phyloP scores from a whole-genome alignment of 2,113 vertebrate genomes.

The Tupaia tana region DNA sequence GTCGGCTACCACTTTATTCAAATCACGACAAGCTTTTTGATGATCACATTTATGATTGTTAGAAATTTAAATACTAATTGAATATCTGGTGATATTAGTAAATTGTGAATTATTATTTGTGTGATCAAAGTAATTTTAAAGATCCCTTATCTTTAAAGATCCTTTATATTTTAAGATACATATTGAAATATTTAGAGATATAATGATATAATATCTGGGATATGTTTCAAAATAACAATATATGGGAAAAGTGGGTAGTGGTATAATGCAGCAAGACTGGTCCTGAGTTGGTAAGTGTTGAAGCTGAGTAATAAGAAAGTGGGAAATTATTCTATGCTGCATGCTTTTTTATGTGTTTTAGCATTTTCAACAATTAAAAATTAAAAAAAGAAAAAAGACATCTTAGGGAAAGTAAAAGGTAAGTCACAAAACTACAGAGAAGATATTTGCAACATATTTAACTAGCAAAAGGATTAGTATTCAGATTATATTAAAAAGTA shows the following conservation, averaged over 20 bases:
- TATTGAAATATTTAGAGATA: background rate
- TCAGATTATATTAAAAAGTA: background rate
- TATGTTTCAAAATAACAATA: constrained; percentile 15
- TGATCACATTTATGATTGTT: background rate
- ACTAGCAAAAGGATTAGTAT: background rate
- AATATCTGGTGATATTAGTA: background rate
- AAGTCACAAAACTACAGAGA: background rate
- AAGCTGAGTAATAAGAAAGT: background rate
- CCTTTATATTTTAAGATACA: background rate
- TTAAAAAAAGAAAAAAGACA: background rate
- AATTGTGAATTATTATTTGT: background rate
- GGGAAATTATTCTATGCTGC: background rate
- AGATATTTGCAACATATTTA: background rate
- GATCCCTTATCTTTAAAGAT: background rate
- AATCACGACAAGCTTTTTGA: background rate
- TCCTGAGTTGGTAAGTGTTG: background rate
- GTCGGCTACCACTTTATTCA: background rate
- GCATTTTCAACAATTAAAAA: background rate
- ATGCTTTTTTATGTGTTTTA: background rate
- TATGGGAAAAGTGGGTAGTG: background rate
- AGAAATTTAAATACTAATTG: background rate
- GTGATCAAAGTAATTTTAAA: background rate
- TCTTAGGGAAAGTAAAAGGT: background rate
- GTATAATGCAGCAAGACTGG: constrained; percentile 11
- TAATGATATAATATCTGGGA: background rate